These are phyloP conservation scores for Semnornis frantzii DNA, from an alignment of 2,113 vertebrate genomes.

Conservation along the genomic window DNA sequence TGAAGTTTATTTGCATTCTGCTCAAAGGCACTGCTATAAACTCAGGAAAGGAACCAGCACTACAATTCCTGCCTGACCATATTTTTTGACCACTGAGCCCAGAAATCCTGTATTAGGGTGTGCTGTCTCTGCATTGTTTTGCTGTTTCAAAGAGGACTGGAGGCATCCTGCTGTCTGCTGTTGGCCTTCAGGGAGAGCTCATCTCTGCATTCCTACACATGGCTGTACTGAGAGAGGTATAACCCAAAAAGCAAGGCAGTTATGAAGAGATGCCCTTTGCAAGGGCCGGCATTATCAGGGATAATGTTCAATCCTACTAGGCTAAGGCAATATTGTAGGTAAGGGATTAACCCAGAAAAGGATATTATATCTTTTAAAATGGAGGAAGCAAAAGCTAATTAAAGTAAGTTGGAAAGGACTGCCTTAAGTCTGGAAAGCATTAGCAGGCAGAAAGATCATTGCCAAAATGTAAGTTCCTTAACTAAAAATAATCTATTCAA, in stretches of 20 bases:
- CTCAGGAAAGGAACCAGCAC: neutral
- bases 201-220: neutral
- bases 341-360: conserved; percentile 21
- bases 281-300: neutral
- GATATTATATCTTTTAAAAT: neutral
- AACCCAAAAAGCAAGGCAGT: neutral
- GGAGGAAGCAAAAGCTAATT: neutral
- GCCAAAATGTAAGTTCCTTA: neutral
- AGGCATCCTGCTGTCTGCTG: neutral
- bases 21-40: neutral
- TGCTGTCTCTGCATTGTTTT: neutral
- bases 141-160: neutral
- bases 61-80: neutral
- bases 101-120: neutral
- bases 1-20: neutral
- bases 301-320: neutral
- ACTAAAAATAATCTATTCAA: neutral
- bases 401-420: neutral
- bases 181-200: neutral
- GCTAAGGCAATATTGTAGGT: neutral
- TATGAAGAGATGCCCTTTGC: neutral
- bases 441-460: neutral
- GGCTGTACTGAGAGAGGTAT: neutral
- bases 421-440: neutral
- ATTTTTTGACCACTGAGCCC: neutral